Evolutionary conservation across 2,113 vertebrate species (phyloP).

Genomic region (Rana temporaria): DNA sequence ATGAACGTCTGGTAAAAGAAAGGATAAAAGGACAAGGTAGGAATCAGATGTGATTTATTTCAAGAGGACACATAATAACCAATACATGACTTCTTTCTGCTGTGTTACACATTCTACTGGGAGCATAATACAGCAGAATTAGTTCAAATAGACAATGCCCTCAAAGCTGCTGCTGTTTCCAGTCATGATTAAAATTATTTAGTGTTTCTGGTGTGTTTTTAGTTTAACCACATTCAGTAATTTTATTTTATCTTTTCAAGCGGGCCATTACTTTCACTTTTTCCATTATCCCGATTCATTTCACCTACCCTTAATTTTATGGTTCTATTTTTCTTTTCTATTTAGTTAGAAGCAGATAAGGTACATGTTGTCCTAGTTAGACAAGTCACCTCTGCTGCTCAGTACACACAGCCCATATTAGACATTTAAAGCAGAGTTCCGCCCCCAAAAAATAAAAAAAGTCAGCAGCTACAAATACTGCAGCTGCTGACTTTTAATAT

Average conservation of each 20-base stretch:
- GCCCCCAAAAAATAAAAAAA: too few species aligned
- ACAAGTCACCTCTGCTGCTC: constrained; percentile 3
- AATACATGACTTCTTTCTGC: constrained; percentile 28
- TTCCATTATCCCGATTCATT: constrained; percentile 4
- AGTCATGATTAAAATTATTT: constrained; percentile 29
- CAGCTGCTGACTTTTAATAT: too few species aligned
- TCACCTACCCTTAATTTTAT: constrained; percentile 9
- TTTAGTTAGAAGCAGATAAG: constrained; percentile 8
- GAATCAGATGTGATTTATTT: constrained; percentile 55
- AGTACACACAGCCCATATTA: background rate
- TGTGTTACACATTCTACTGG: constrained; percentile 41
- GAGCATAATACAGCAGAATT: constrained; percentile 27
- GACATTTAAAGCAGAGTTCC: too few species aligned
- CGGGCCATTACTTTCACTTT: background rate
- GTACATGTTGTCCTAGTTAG: constrained; percentile 29
- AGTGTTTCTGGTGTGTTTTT: constrained; percentile 35
- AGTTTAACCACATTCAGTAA: constrained; percentile 46
- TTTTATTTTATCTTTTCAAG: constrained; percentile 42
- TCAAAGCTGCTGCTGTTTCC: constrained; percentile 38
- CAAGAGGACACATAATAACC: constrained; percentile 41
- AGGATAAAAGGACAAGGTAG: constrained; percentile 46
- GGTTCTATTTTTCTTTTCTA: background rate
- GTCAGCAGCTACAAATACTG: too few species aligned
- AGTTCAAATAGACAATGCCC: constrained; percentile 13
- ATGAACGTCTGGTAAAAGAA: constrained; percentile 37